These are phyloP conservation scores for Esox lucius DNA, from an alignment of 2,797 vertebrate species.

Conservation along the genomic window DNA sequence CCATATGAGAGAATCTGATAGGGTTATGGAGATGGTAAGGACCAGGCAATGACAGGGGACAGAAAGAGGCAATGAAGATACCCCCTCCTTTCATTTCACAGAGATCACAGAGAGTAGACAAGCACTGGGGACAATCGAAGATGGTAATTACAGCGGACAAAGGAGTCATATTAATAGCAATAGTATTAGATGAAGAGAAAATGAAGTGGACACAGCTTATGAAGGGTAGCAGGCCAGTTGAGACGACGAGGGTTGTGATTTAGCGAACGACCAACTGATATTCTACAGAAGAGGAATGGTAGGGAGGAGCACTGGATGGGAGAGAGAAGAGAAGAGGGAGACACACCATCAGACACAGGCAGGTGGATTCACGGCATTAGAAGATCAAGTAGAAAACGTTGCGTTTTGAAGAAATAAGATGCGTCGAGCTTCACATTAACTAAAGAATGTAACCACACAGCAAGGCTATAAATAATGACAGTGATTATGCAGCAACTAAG, in stretches of 20 bases:
- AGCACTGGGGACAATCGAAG: conserved; percentile 54
- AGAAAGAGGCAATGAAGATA: conserved; percentile 44
- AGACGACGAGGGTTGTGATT: conserved; percentile 16
- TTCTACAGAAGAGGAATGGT: background rate
- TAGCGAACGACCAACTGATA: conserved; percentile 13
- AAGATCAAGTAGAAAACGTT: conserved; percentile 50
- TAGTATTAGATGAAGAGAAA: conserved; percentile 53
- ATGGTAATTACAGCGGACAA: conserved; percentile 61
- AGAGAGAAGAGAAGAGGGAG: conserved; percentile 10
- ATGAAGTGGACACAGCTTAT: conserved; percentile 39
- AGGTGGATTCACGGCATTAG: conserved; percentile 25
- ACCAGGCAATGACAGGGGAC: conserved; percentile 47
- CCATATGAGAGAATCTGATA: conserved; percentile 51
- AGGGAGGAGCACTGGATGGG: no score
- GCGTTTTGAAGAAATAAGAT: conserved; percentile 43
- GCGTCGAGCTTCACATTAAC: conserved; percentile 11
- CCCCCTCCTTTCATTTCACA: conserved; percentile 19
- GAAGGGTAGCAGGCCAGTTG: conserved; percentile 33
- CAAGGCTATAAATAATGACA: conserved; percentile 30
- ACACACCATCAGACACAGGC: background rate
- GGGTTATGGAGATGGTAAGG: conserved; percentile 28
- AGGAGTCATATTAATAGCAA: conserved; percentile 48
- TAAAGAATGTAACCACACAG: conserved; percentile 13
- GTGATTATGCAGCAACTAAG: conserved; percentile 14
- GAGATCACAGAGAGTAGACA: conserved; percentile 39